Conservation (phyloP, 2,888 invertebrate genomes). For the Synanthedon vespiformis region DNA sequence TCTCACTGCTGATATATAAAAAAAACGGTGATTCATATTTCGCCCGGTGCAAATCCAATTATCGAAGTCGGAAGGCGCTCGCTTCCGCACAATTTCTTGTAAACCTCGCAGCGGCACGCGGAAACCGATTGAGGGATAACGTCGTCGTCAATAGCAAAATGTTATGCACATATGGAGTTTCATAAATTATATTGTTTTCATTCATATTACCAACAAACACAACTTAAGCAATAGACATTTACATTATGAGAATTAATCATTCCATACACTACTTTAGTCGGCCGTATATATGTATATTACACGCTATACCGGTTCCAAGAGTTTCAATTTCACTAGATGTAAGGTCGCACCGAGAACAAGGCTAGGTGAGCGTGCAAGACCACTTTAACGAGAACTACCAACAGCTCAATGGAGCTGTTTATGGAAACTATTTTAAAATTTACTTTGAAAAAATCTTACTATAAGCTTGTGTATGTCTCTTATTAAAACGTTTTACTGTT, state of each 20-base stretch:
- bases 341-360: slow-evolving; percentile 56
- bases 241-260: slow-evolving; percentile 26
- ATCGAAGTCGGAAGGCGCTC: slow-evolving; percentile 34
- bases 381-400: slow-evolving; percentile 8
- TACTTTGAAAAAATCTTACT: too few relatives aligned
- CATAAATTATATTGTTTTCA: neutral
- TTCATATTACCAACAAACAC: neutral
- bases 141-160: neutral
- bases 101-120: slow-evolving; percentile 19
- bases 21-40: slow-evolving; percentile 32
- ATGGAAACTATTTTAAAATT: too few relatives aligned
- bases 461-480: too few relatives aligned
- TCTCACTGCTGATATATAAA: slow-evolving; percentile 10
- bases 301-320: slow-evolving; percentile 31
- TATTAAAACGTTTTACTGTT: too few relatives aligned
- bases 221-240: slow-evolving; percentile 11
- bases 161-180: neutral
- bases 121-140: slow-evolving; percentile 24
- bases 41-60: slow-evolving; percentile 31
- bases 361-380: slow-evolving; percentile 45
- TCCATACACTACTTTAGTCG: slow-evolving; percentile 23
- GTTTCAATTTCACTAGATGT: slow-evolving; percentile 56
- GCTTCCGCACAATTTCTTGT: slow-evolving; percentile 44
- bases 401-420: too few relatives aligned
- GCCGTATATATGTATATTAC: slow-evolving; percentile 17